Percentiles rank a stretch among this genome's conserved stretches.
Evolutionary conservation across 2,888 invertebrate species (phyloP).

Genomic region (Camptogramma bilineatum): DNA sequence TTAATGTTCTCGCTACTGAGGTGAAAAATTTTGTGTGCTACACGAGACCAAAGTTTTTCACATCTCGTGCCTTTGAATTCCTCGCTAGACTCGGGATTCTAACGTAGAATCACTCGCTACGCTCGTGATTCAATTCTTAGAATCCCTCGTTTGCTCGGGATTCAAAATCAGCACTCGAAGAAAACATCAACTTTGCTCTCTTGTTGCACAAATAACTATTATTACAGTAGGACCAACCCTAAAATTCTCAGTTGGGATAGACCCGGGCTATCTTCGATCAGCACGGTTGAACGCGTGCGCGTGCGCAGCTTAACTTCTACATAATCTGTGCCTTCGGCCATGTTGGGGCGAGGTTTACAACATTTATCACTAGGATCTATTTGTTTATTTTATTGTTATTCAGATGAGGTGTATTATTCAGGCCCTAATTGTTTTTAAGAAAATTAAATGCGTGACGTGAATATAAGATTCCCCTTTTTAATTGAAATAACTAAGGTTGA

Average conservation of each 20-base stretch:
- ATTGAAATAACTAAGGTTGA: neutral
- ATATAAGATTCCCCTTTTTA: neutral
- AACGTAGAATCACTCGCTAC: no score
- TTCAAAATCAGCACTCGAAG: no score
- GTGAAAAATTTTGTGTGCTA: no score
- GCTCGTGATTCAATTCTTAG: no score
- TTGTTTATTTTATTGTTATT: conserved; percentile 28
- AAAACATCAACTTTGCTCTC: no score
- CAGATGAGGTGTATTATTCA: conserved; percentile 10
- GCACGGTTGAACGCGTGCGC: conserved; percentile 27
- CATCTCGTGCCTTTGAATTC: no score
- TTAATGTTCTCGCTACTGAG: no score
- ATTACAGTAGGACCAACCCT: neutral
- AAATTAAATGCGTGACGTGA: conserved; percentile 6
- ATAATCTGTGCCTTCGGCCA: conserved; percentile 10
- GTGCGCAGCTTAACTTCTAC: conserved; percentile 15
- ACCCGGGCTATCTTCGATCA: conserved; percentile 24
- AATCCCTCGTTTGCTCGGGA: no score
- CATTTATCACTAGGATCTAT: conserved; percentile 26
- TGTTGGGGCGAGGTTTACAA: conserved; percentile 24
- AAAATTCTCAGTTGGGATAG: neutral
- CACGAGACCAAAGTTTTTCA: no score
- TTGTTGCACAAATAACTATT: neutral
- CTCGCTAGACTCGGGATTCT: no score
- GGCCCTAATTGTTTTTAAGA: conserved; percentile 13